phyloP scores from a whole-genome alignment of 2,888 invertebrate genomes.

The Frankliniella intonsa region DNA sequence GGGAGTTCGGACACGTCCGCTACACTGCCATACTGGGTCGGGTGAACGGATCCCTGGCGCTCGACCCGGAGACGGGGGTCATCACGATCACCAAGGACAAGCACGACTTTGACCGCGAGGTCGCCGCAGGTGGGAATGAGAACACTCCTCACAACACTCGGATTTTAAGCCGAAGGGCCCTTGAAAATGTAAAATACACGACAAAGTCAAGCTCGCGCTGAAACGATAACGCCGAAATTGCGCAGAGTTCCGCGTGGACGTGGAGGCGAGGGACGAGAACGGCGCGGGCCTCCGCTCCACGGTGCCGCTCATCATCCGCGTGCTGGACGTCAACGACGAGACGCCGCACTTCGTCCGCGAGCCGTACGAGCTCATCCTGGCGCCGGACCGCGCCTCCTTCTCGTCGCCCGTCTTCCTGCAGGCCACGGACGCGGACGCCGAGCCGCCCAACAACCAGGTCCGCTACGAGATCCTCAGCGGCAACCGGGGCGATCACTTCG shows the following conservation, averaged over 20 bases:
- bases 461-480: constrained; percentile 77
- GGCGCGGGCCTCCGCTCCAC: constrained; percentile 72
- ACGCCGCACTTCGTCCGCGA: constrained; percentile 75
- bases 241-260: constrained; percentile 65
- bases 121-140: constrained; percentile 52
- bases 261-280: constrained; percentile 84
- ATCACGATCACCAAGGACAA: constrained; percentile 74
- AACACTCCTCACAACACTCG: too few relatives aligned
- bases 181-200: too few relatives aligned
- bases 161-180: too few relatives aligned
- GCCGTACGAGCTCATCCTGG: constrained; percentile 74
- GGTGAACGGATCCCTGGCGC: constrained; percentile 69
- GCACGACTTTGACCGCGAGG: constrained; percentile 77
- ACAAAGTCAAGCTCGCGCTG: not conserved
- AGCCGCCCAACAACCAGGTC: constrained; percentile 78
- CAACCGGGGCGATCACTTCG: constrained; percentile 68
- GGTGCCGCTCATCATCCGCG: constrained; percentile 66
- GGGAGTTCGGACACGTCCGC: constrained; percentile 68
- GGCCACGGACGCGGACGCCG: constrained; percentile 78
- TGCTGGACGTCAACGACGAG: constrained; percentile 76
- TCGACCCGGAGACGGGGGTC: constrained; percentile 73
- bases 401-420: constrained; percentile 65
- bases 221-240: constrained; percentile 30
- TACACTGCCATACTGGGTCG: constrained; percentile 74
- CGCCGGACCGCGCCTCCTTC: constrained; percentile 67